Conservation (phyloP, 2,888 invertebrate genomes). For the Hypomecis punctinalis region DNA sequence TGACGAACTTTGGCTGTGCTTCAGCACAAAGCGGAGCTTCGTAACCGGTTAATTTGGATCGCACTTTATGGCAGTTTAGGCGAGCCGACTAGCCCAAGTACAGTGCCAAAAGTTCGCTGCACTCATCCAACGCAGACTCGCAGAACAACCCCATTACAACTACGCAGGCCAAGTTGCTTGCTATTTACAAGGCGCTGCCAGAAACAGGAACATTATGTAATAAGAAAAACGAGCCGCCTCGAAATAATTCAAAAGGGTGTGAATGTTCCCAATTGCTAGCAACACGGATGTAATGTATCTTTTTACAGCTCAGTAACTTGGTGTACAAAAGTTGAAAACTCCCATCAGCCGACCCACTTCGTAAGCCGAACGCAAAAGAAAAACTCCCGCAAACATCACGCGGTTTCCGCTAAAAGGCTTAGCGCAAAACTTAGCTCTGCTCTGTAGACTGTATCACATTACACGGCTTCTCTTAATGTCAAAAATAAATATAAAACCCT, state of each 20-base stretch:
- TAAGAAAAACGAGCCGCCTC: conserved; percentile 7
- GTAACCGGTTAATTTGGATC: conserved; percentile 66
- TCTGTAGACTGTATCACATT: conserved; percentile 24
- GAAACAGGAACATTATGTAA: not conserved
- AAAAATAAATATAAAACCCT: conserved; percentile 10
- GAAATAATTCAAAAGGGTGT: conserved; percentile 21
- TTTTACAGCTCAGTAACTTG: conserved; percentile 3
- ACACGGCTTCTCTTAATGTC: conserved; percentile 21
- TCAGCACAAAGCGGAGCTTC: conserved; percentile 51
- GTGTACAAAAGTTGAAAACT: conserved; percentile 12
- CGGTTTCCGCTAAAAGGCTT: conserved; percentile 40
- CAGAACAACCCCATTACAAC: conserved; percentile 25
- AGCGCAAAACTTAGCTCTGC: conserved; percentile 27
- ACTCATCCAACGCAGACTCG: conserved; percentile 21
- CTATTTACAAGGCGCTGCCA: conserved; percentile 23
- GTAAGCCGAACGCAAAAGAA: conserved; percentile 23
- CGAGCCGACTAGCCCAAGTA: conserved; percentile 50
- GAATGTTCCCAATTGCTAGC: conserved; percentile 7
- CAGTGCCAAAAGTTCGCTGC: conserved; percentile 66
- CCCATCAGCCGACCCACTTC: conserved; percentile 22
- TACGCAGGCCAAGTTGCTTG: conserved; percentile 23
- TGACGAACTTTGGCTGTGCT: conserved; percentile 55
- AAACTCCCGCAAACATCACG: conserved; percentile 30
- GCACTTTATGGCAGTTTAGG: conserved; percentile 71
- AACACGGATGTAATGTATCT: not conserved